A percentile compares a stretch with the other conserved stretches of the same genome.
phyloP scores from a whole-genome alignment of 2,888 invertebrate genomes.

The Melangyna quadrimaculata region DNA sequence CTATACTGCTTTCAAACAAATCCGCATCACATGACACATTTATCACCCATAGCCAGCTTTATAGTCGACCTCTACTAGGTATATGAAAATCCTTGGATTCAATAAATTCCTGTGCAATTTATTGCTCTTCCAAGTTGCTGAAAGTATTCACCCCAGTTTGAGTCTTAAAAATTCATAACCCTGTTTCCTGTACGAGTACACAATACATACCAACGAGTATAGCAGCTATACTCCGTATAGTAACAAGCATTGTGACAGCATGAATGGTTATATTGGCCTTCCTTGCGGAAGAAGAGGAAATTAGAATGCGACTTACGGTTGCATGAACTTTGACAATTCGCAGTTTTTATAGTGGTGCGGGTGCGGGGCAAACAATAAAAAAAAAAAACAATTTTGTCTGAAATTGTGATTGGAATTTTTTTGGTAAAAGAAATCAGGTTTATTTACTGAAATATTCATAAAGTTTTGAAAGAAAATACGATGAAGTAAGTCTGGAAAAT shows the following conservation, averaged over 20 bases:
- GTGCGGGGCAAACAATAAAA: constrained; percentile 22
- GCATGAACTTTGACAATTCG: constrained; percentile 48
- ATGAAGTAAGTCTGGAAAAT: neutral
- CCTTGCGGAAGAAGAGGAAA: constrained; percentile 44
- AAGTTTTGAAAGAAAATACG: neutral
- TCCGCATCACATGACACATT: constrained; percentile 50
- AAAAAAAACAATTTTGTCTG: constrained; percentile 17
- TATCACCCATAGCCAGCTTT: neutral
- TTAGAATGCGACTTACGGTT: constrained; percentile 52
- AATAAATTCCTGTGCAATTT: constrained; percentile 49
- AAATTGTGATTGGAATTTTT: constrained; percentile 40
- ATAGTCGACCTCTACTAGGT: constrained; percentile 3
- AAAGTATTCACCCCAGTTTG: constrained; percentile 17
- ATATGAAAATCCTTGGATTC: constrained; percentile 4
- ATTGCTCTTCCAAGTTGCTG: neutral
- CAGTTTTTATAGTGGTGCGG: constrained; percentile 11
- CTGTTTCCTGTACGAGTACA: neutral
- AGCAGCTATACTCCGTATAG: neutral
- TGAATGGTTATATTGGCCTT: constrained; percentile 11
- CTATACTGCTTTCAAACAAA: constrained; percentile 1
- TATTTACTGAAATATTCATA: constrained; percentile 46
- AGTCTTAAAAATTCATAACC: constrained; percentile 60
- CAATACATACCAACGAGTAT: neutral
- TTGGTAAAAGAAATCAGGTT: constrained; percentile 10
- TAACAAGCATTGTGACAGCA: neutral